Evolutionary conservation across 2,888 invertebrate genomes (phyloP), one percentile per base, ranked within the genome.

Genomic region (Synanthedon formicaeformis): DNA sequence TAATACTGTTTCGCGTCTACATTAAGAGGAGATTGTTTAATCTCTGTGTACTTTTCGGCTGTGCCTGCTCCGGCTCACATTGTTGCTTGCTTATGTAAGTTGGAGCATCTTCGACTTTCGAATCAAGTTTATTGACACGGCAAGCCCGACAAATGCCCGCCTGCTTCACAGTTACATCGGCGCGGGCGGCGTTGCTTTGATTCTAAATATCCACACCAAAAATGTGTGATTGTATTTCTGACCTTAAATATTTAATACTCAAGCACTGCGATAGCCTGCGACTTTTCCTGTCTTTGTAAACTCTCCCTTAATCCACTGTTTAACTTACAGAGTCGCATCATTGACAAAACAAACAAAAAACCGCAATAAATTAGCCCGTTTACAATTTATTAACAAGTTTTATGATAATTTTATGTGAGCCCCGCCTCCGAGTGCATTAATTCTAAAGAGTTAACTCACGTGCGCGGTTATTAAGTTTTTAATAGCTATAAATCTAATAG

Each of bases 101-200:
- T 74, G 80, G 78, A 82, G 75, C 86, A 81, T 87, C 87, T 86
- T 86, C 87, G 75, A 86, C 87, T 87, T 87, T 87, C 87, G 85
- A 87, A 87, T 85, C 82, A 85, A 83, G 87, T 87, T 87, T 87
- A 87, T 87, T 86, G 87, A 87, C 87, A 85, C 83, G 83, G 75
- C 81, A 78, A 79, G 80, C 79, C 79, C 84, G 83, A 84, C 84
- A 84, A 84, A 84, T 75, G 80, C 75, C 73, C 70, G 71, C 65
- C 59, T 70, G 73, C 72, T 79, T 81, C 81, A 84, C 86, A 83
- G 85, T 84, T 86, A 84, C 81, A 77, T 78, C 75, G 72, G 60
- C 59, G 69, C 73, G 72, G 75, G 76, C 82, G 45, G 45, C n/a
- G 45, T 45, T 45, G 45, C 45, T 82, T 81, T 83, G 81, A 80